Evolutionary conservation across 2,797 vertebrate species (phyloP).

Genomic region (Tadarida brasiliensis): DNA sequence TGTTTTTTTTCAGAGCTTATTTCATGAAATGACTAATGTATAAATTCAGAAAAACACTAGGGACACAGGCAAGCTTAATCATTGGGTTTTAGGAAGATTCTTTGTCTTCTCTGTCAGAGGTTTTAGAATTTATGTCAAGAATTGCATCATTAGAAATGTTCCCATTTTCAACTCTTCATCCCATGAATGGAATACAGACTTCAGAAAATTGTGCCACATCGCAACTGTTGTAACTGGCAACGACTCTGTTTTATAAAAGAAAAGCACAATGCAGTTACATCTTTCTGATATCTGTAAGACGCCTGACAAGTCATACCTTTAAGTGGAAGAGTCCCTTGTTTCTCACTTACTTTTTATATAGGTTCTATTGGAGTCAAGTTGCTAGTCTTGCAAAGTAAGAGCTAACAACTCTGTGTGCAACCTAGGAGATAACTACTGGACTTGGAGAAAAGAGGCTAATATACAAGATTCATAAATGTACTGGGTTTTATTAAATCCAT

Average conservation of each 20-base stretch:
- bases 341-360: neutral
- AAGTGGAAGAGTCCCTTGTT: neutral
- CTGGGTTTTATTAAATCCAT: neutral
- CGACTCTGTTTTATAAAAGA: neutral
- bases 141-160: neutral
- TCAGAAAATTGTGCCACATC: neutral
- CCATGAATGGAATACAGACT: neutral
- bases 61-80: neutral
- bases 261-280: neutral
- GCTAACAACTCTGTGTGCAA: neutral
- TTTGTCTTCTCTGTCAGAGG: neutral
- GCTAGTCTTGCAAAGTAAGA: neutral
- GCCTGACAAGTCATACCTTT: neutral
- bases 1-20: neutral
- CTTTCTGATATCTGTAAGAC: neutral
- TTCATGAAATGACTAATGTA: neutral
- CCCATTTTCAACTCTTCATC: neutral
- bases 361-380: neutral
- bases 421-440: neutral
- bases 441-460: neutral
- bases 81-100: neutral
- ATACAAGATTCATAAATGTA: neutral
- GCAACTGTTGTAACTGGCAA: neutral
- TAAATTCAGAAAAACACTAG: neutral
- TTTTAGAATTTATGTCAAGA: conserved; percentile 1